Conservation (phyloP, 2,113 vertebrate genomes). For the Cnemophilus loriae region DNA sequence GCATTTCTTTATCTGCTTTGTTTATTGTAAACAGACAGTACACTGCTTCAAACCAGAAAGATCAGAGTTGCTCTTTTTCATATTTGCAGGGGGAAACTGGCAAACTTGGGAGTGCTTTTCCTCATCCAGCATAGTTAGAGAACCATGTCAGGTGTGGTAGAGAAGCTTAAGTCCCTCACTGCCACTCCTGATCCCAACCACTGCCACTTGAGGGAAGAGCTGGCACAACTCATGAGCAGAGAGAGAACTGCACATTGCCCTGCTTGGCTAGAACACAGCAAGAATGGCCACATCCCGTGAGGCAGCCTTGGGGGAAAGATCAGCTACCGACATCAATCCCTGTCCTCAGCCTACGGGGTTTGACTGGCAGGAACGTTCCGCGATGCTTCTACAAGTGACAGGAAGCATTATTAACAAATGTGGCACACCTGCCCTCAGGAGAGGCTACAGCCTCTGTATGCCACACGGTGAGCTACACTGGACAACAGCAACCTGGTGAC, state of each 20-base stretch:
- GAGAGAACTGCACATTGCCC: not conserved
- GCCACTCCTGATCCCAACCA: not conserved
- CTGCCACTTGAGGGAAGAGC: not conserved
- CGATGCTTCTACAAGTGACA: not conserved
- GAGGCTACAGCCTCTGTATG: accelerated
- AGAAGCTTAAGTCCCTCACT: not conserved
- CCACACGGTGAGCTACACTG: not conserved
- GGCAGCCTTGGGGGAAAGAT: not conserved
- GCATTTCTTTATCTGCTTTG: not conserved
- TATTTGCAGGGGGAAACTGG: not conserved
- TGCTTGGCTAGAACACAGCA: not conserved
- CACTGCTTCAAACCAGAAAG: not conserved
- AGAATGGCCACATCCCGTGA: not conserved
- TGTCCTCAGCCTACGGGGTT: not conserved
- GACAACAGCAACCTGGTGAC: not conserved
- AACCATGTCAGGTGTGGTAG: accelerated
- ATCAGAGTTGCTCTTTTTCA: not conserved
- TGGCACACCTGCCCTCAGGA: not conserved
- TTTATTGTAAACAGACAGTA: not conserved
- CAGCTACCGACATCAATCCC: not conserved
- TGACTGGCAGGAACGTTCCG: not conserved
- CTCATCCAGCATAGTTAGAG: not conserved
- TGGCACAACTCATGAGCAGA: not conserved
- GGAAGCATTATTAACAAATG: not conserved
- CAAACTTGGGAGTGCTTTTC: not conserved